Evolutionary conservation across 2,113 vertebrate genomes (phyloP).

Genomic region (Ctenodactylus gundi): DNA sequence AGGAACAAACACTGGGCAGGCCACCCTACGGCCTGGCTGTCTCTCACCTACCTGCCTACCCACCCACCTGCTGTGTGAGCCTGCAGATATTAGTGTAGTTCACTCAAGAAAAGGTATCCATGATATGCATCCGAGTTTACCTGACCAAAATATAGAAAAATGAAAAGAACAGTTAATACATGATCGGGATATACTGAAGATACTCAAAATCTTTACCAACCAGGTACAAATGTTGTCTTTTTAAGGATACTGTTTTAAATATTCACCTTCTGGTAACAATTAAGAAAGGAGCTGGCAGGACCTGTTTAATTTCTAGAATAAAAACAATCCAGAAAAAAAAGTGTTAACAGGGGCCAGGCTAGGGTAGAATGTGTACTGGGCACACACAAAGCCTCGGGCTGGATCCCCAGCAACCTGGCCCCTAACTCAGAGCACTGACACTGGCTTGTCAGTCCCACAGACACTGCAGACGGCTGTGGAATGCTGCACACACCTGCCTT

Average conservation of each 20-base stretch:
- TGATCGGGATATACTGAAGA: not conserved
- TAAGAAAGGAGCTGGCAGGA: conserved; percentile 6
- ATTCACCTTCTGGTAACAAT: conserved; percentile 18
- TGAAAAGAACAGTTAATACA: conserved; percentile 11
- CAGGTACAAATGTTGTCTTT: conserved; percentile 1
- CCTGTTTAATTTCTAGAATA: not conserved
- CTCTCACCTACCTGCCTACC: no score
- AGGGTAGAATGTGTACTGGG: not conserved
- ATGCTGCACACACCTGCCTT: no score
- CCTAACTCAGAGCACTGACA: no score
- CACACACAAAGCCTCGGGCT: not conserved
- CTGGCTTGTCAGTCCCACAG: no score
- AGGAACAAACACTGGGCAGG: not conserved
- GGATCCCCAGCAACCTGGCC: not conserved
- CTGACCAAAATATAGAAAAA: not conserved
- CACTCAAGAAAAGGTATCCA: conserved; percentile 21
- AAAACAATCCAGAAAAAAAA: not conserved
- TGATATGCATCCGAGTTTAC: conserved; percentile 10
- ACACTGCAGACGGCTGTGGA: no score
- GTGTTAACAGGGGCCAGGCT: not conserved
- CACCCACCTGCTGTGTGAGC: not conserved
- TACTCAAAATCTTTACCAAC: conserved; percentile 26
- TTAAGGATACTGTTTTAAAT: not conserved
- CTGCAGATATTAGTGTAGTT: not conserved
- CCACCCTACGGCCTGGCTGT: not conserved